Base-by-base conservation (phyloP, 2,113 vertebrate species). In the Neodon shergylaensis region DNA sequence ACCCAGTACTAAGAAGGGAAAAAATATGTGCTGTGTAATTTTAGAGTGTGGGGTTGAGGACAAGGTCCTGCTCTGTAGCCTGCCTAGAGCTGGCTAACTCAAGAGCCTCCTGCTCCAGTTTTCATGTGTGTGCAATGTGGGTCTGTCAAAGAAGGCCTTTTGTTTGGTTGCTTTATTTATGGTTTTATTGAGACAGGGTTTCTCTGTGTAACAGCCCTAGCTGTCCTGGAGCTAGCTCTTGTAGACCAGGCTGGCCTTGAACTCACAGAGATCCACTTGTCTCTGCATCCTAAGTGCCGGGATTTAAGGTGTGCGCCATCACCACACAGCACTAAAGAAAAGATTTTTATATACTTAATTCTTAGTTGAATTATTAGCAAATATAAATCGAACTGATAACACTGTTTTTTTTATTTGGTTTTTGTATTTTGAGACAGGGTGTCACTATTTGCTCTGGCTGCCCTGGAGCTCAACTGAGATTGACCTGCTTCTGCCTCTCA, bases 321-420 rank as follows among this genome's bases (percentile, higher is more conserved):
- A 58, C 54, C 54, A 58, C 54, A 58, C 54, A 58, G 54, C 54
- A 58, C 54, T 58, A 58, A 58, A 58, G 54, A 58, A 58, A 58
- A 58, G 54, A 58, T 58, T 58, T 58, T 58, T 58, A 58, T 58
- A 58, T 58, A 19, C 17, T 58, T 36, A 65, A 73, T 3, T 72
- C 52, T 47, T 33, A 83, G 49, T 90, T 92, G 76, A 94, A 84
- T 44, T 93, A 39, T 78, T 87, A 83, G 88, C 54, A 91, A 86
- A 24, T 94, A 81, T 74, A 89, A 70, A 33, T 76, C 88, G 63
- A 93, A 74, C 36, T 72, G 68, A 72, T 72, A n/a, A 72, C 68
- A n/a, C 7, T 68, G 12, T 36, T n/a, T 72, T n/a, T n/a, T 72
- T n/a, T 72, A 36, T 70, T 72, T n/a, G 36, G 68, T 70, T 70